phyloP scores from a whole-genome alignment of 2,797 vertebrate genomes.

The Australoheros facetus region DNA sequence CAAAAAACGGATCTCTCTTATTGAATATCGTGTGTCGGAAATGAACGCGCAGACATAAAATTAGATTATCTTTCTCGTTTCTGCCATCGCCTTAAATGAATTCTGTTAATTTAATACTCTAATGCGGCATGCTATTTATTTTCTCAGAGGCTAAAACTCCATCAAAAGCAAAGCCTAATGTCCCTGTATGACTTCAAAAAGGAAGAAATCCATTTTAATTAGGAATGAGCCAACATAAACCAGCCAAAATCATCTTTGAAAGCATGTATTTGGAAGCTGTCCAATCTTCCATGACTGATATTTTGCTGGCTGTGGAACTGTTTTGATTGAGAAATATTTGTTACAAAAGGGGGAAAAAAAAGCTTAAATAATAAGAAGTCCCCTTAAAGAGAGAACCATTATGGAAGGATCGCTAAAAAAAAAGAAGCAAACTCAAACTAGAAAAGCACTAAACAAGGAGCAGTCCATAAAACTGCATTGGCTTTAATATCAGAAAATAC shows the following conservation, averaged over 20 bases:
- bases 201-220: conserved; percentile 22
- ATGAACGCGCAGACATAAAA: conserved; percentile 7
- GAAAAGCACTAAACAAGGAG: no score
- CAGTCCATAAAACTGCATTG: no score
- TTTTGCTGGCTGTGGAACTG: background rate
- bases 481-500: no score
- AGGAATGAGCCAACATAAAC: background rate
- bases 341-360: background rate
- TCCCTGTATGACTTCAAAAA: background rate
- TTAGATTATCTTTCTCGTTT: conserved; percentile 7
- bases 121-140: conserved; percentile 9
- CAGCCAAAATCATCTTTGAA: background rate
- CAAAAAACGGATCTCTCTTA: conserved; percentile 24
- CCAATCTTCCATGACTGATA: background rate
- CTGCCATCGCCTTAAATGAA: conserved; percentile 12
- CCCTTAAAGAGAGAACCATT: background rate
- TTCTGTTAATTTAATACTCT: conserved; percentile 12
- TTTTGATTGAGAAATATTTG: background rate
- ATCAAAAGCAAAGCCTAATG: conserved; percentile 1
- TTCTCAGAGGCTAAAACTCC: conserved; percentile 3
- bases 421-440: no score
- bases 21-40: conserved; percentile 8
- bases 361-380: background rate
- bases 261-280: background rate
- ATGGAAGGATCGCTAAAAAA: background rate